These are phyloP conservation scores for Penelope pileata DNA, from an alignment of 2,113 vertebrate genomes.

Conservation along the genomic window DNA sequence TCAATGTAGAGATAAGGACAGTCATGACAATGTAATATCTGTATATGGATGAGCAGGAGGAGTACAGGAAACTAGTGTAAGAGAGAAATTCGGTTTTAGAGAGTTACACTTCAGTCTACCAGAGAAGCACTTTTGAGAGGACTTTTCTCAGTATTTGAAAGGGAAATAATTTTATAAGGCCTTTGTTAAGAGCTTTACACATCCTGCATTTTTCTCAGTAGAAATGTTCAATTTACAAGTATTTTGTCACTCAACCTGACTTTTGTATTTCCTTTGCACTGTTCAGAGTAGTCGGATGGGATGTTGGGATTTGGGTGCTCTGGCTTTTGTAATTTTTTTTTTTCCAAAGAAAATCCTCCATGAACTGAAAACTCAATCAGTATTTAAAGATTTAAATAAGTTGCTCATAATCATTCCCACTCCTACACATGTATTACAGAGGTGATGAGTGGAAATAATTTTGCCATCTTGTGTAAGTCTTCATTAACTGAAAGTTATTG, in stretches of 20 bases:
- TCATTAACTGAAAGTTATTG: neutral
- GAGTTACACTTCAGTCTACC: neutral
- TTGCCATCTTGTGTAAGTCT: neutral
- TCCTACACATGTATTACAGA: neutral
- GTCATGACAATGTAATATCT: neutral
- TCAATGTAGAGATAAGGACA: neutral
- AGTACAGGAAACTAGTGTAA: neutral
- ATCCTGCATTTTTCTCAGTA: neutral
- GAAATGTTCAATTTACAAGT: neutral
- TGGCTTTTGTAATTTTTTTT: neutral
- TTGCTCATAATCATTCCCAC: neutral
- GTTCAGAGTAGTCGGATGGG: neutral
- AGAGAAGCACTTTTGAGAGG: neutral
- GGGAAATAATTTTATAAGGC: neutral
- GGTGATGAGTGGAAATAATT: neutral
- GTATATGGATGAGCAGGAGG: neutral
- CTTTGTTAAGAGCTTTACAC: neutral
- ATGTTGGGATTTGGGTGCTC: neutral
- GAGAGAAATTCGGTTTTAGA: neutral
- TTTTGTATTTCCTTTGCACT: neutral
- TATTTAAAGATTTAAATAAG: neutral
- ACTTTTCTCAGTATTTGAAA: neutral
- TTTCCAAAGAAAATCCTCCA: neutral
- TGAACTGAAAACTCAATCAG: neutral
- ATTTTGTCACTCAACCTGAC: neutral